Base-by-base conservation (phyloP, 2,797 vertebrate genomes). In the Sebastes taczanowskii region DNA sequence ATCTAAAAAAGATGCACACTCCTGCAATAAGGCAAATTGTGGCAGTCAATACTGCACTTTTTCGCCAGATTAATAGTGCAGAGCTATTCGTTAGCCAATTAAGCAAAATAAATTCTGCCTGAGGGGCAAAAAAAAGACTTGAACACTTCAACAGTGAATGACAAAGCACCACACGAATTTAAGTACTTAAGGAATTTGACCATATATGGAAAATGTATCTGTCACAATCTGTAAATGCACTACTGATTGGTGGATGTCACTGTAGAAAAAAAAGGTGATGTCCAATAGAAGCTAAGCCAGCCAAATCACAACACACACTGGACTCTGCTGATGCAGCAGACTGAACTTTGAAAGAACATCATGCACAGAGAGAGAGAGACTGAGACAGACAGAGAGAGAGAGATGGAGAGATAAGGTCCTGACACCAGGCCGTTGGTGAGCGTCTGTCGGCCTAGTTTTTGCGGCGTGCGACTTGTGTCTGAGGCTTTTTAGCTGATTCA, bases 201-300 rank as follows among this genome's bases (percentile, higher is more conserved):
- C 35, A 65, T 46, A 68, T 20, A 61, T 18, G 11, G 30, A 81
- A 74, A 22, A 56, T 14, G 4, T 30, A 67, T 83, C 11, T 53
- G 42, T 78, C 22, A 64, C 35, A 71, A n/a, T 76, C 49, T 83
- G 67, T 27, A 85, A 71, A 86, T 53, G 27, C 22, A 72, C 14
- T 46, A 16, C 20, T 82, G 71, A 83, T 74, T 81, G 75, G 68
- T 86, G 77, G 78, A 85, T 75, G 78, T 85, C 74, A 86, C 77
- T 71, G 81, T 71, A 67, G 75, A 65, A 70, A 80, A 64, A 74
- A 56, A 56, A 66, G 49, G 42, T 42, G 80, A 82, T 83, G 83
- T 77, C 64, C 72, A 74, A 80, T 61, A 88, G 67, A 89, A 88
- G 91, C 82, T 80, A 58, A 88, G 85, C 84, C 83, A 88, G 85